Base-by-base conservation (phyloP, 2,113 vertebrate genomes). In the Colaptes auratus region DNA sequence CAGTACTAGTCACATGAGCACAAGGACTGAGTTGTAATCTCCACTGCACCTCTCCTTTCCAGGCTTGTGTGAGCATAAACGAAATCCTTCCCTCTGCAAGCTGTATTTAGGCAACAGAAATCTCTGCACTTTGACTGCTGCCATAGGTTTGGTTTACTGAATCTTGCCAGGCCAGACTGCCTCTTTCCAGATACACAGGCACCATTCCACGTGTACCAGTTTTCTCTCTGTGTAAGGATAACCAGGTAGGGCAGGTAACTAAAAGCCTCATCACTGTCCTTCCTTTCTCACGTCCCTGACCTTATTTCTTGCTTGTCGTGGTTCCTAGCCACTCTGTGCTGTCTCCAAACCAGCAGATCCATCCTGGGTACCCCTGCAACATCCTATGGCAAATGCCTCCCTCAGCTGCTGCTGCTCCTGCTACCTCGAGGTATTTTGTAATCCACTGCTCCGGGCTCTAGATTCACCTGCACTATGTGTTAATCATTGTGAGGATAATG, bases 381-480 rank as follows among this genome's bases (percentile, higher is more conserved):
- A 1, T 0, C 5, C 16, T 3, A 27, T 30, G 30, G 15, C 28
- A 33, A 56, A 17, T 0, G 3, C 5, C 65, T 4, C 9, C 39
- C 33, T 12, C 21, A 3, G 28, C 33, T 4, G 7, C 42, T 9
- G 30, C 59, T 11, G 21, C 79, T 56, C 8, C 70, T 9, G 7
- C 44, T 7, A 6, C 42, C 52, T 36, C 0, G 0, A 6, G 3
- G 0, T 25, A 4, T 16, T n/a, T 4, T 13, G 33, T 11, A 24
- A 25, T 8, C 24, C 46, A 0, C 11, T 9, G 58, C 28, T 55
- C 10, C 67, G n/a, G 58, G 19, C 39, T 35, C 44, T 10, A 17
- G 18, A 15, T 48, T 9, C 18, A 12, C 21, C 42, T 16, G 10
- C 82, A 10, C 3, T 7, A 6, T 33, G 42, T 5, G 4, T 65